These are phyloP conservation scores for Dinoponera quadriceps DNA, from an alignment of 1,140 invertebrate genomes.

Conservation along the genomic window DNA sequence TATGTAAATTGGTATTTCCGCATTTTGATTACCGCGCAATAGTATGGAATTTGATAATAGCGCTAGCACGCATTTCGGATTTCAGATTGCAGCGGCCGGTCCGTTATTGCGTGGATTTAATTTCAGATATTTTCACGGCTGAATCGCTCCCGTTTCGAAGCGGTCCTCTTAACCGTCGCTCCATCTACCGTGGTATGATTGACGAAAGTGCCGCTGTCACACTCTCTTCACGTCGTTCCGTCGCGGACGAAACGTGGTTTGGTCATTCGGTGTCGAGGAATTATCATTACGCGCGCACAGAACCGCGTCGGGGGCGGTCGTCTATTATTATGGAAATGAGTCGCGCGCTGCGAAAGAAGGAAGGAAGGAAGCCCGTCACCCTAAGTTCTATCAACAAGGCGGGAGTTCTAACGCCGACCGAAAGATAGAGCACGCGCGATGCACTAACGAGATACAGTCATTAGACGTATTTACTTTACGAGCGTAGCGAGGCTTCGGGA, in stretches of 20 bases:
- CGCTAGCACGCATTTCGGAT: not conserved
- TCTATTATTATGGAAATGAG: slow-evolving; percentile 51
- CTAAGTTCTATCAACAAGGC: slow-evolving; percentile 31
- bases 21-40: not conserved
- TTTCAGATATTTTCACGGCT: not conserved
- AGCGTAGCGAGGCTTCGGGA: slow-evolving; percentile 66
- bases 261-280: not conserved
- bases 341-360: slow-evolving; percentile 34
- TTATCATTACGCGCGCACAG: not conserved
- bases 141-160: not conserved
- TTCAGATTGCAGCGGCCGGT: not conserved
- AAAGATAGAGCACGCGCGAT: slow-evolving; percentile 78
- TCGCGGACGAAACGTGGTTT: not conserved
- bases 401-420: slow-evolving; percentile 38
- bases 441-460: slow-evolving; percentile 81
- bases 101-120: slow-evolving; percentile 3
- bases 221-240: not conserved
- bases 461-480: slow-evolving; percentile 82
- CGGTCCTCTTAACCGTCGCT: not conserved
- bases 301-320: not conserved
- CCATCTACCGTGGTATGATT: not conserved
- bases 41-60: not conserved
- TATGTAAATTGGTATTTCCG: not conserved
- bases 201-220: not conserved
- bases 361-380: slow-evolving; percentile 24